Conservation (phyloP, 1,140 invertebrate species). For the Drosophila rhopaloa region DNA sequence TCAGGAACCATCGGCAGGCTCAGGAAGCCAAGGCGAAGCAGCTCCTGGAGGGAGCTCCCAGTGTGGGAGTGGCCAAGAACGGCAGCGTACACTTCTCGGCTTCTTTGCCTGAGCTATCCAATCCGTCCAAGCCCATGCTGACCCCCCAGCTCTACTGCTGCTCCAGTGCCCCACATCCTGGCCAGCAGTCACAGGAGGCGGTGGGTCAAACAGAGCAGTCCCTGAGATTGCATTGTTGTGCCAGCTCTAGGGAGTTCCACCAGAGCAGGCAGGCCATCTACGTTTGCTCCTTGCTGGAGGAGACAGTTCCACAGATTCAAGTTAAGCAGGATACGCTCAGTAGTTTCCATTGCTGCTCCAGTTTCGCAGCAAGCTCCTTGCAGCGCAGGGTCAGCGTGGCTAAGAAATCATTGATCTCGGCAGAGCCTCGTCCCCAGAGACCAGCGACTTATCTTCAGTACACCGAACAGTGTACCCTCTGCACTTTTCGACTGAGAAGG, state of each 20-base stretch:
- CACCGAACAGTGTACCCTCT: conserved; percentile 81
- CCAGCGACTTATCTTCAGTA: conserved; percentile 75
- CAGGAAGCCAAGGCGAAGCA: conserved; percentile 76
- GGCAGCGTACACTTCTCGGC: conserved; percentile 46
- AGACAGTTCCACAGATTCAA: conserved; percentile 35
- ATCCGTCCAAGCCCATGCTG: conserved; percentile 70
- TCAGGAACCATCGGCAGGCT: conserved; percentile 87
- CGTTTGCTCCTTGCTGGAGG: conserved; percentile 79
- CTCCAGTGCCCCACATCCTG: conserved; percentile 70
- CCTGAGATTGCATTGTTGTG: conserved; percentile 72
- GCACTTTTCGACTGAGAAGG: conserved; percentile 75
- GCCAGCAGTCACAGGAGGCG: conserved; percentile 47
- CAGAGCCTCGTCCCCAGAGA: conserved; percentile 37
- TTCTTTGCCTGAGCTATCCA: conserved; percentile 41
- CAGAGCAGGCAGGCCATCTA: conserved; percentile 74
- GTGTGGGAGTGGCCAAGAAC: conserved; percentile 28
- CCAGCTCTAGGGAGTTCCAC: conserved; percentile 75
- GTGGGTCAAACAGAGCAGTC: conserved; percentile 31
- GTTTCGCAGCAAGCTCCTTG: conserved; percentile 65
- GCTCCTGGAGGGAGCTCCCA: conserved; percentile 40
- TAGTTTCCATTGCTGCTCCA: conserved; percentile 82
- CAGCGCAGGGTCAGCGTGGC: conserved; percentile 72
- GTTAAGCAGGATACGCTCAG: conserved; percentile 39
- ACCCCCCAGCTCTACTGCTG: conserved; percentile 75
- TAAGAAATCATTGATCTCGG: conserved; percentile 60